Evolutionary conservation across 2,113 vertebrate genomes (phyloP), one percentile per base, ranked within the genome.

Genomic region (Xenopus laevis): DNA sequence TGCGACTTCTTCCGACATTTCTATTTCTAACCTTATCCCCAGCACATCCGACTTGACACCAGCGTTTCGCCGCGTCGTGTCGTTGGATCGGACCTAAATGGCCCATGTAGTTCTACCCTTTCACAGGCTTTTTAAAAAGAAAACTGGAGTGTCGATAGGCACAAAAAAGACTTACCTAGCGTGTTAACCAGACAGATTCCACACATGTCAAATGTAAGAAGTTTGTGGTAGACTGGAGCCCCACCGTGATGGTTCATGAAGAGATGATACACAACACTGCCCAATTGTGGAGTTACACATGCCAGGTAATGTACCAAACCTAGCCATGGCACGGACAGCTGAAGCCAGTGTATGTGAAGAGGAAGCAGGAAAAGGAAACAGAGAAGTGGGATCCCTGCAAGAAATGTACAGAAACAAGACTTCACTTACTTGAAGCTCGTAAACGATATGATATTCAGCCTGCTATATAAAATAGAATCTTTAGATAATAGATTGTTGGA

Each of bases 241-340:
- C 95, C 95, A 5, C 93, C 94, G 47, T 90, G 82, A 21, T 97
- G 95, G 90, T 95, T 96, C 95, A 96, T 96, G 81, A 97, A 97
- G 80, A 96, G 86, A 73, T 97, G 95, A 78, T 97, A 96, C 33
- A 96, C 83, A 72, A 96, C 92, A 0, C 93, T 95, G 79, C 92
- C 94, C 0, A 93, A 72, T 0, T 92, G 95, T 71, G 95, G 94
- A 1, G 84, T 87, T 61, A 95, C 88, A 80, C 95, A 96, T 83
- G 94, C 94, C 85, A 96, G 82, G 62, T 93, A 95, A 81, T 96
- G 95, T 44, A 90, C 89, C 44, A 92, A 81, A 9, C 93, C 91
- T 66, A 96, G 85, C 94, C 95, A 95, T 4, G 86, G 66, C 17
- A 87, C 88, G 27, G 90, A 89, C 78, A 93, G 86, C 67, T 93